Evolutionary conservation across 2,113 vertebrate genomes (phyloP).

Genomic region (Anolis carolinensis): DNA sequence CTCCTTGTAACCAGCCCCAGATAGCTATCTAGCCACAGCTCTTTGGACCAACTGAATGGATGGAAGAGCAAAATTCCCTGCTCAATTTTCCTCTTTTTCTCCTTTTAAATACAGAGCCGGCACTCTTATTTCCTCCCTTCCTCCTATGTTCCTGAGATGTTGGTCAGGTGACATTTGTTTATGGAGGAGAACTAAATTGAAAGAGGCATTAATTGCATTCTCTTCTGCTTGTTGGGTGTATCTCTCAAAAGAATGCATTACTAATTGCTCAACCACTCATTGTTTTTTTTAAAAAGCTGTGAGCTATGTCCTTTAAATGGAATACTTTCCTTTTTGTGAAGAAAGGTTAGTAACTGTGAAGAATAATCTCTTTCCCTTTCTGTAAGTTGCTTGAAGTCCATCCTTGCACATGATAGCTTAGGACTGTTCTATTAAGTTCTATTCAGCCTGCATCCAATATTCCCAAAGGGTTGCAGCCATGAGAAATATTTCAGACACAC

Average conservation of each 20-base stretch:
- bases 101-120: background rate
- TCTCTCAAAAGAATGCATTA: slow-evolving; percentile 16
- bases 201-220: slow-evolving; percentile 33
- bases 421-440: background rate
- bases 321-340: slow-evolving; percentile 1
- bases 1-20: no score
- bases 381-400: background rate
- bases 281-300: slow-evolving; percentile 35
- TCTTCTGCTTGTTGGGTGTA: slow-evolving; percentile 1
- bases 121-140: background rate
- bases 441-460: background rate
- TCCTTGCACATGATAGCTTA: background rate
- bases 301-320: slow-evolving; percentile 18
- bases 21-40: no score
- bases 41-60: background rate
- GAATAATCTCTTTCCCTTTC: background rate
- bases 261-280: slow-evolving; percentile 37
- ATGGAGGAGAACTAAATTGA: slow-evolving; percentile 24
- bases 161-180: slow-evolving; percentile 14
- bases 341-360: slow-evolving; percentile 24
- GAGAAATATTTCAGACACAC: background rate
- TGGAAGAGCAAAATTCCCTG: background rate
- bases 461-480: background rate
- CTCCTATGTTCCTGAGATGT: slow-evolving; percentile 1
- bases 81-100: background rate